Evolutionary conservation across 2,888 invertebrate species (phyloP).

Genomic region (Heliconius ismenius): DNA sequence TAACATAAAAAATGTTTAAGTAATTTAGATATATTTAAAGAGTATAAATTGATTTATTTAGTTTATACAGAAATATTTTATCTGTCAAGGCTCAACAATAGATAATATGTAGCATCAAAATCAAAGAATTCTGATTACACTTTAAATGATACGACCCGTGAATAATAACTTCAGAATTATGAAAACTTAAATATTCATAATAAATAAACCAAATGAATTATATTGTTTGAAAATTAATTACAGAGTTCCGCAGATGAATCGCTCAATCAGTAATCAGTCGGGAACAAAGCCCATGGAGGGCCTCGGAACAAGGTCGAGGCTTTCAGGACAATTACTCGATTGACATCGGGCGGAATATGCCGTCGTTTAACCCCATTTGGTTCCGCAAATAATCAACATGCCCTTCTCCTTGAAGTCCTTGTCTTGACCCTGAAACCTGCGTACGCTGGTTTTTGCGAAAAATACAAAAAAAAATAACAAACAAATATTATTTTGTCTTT

Average conservation of each 20-base stretch:
- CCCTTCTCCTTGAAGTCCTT: conserved; percentile 57
- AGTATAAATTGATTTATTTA: not conserved
- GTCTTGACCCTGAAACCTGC: conserved; percentile 68
- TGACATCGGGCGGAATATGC: conserved; percentile 54
- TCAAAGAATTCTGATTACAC: not conserved
- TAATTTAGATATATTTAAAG: not conserved
- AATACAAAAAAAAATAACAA: not conserved
- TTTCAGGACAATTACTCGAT: conserved; percentile 65
- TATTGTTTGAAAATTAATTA: conserved; percentile 25
- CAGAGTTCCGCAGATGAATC: conserved; percentile 24
- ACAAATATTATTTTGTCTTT: not conserved
- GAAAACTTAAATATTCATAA: not conserved
- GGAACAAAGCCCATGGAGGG: conserved; percentile 59
- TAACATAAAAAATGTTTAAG: no score
- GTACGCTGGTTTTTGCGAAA: conserved; percentile 18
- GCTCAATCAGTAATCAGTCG: conserved; percentile 41
- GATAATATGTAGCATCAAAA: not conserved
- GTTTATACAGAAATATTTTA: not conserved
- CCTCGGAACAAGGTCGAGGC: conserved; percentile 57
- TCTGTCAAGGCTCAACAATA: not conserved
- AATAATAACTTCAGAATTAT: not conserved
- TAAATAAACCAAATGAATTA: not conserved
- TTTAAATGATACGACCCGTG: not conserved
- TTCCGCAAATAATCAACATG: conserved; percentile 48
- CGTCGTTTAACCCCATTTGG: conserved; percentile 47